Conservation (phyloP, 2,797 vertebrate genomes). For the Sebastolobus alascanus region DNA sequence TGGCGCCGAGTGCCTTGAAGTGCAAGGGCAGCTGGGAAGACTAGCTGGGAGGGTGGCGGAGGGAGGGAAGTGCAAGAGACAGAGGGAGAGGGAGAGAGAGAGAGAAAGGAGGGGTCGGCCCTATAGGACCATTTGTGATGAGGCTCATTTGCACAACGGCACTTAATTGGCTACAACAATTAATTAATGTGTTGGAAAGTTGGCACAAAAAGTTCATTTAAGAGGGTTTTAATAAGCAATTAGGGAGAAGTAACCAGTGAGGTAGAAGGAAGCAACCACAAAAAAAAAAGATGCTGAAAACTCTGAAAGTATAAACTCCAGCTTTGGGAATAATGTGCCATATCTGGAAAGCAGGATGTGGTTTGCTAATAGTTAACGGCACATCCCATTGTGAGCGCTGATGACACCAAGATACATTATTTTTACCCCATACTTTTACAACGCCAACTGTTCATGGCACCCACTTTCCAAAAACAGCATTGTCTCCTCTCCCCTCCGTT, state of each 20-base stretch:
- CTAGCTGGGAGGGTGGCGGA: constrained; percentile 67
- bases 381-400: constrained; percentile 74
- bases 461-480: constrained; percentile 75
- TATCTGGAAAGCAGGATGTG: constrained; percentile 70
- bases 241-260: constrained; percentile 84
- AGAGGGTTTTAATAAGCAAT: constrained; percentile 90
- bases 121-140: constrained; percentile 98
- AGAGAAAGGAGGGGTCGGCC: constrained; percentile 82
- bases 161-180: constrained; percentile 99
- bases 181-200: constrained; percentile 99
- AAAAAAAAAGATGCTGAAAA: constrained; percentile 60
- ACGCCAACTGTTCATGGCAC: constrained; percentile 74
- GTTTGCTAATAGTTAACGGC: constrained; percentile 68
- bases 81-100: constrained; percentile 61
- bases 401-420: constrained; percentile 78
- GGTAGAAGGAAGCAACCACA: constrained; percentile 74
- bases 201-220: constrained; percentile 94
- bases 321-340: constrained; percentile 73
- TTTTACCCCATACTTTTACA: constrained; percentile 79
- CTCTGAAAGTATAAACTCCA: constrained; percentile 66
- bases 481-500: constrained; percentile 69
- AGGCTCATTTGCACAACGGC: constrained; percentile 98
- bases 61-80: constrained; percentile 69
- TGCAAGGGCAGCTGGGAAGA: constrained; percentile 85
- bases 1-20: constrained; percentile 80